Evolutionary conservation across 2,113 vertebrate genomes (phyloP).

Genomic region (Perca flavescens): DNA sequence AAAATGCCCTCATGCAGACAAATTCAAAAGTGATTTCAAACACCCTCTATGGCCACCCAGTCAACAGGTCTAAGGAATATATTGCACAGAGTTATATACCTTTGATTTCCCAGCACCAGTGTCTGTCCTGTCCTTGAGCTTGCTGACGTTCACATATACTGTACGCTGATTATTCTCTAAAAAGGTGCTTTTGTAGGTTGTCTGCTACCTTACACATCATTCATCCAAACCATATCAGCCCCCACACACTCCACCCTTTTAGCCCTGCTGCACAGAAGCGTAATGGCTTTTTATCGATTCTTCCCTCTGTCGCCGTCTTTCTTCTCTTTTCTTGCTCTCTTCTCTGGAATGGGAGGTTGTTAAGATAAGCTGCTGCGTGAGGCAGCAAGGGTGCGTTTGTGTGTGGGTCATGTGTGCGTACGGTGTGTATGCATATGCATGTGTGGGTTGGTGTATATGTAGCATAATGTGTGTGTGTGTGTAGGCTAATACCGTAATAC

Average conservation of each 20-base stretch:
- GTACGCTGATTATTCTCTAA: slow-evolving; percentile 38
- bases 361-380: slow-evolving; percentile 65
- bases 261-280: slow-evolving; percentile 60
- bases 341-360: slow-evolving; percentile 64
- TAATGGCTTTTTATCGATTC: slow-evolving; percentile 83
- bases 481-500: slow-evolving; percentile 40
- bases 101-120: slow-evolving; percentile 18
- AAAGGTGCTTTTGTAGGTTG: slow-evolving; percentile 45
- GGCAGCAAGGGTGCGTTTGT: slow-evolving; percentile 15
- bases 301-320: slow-evolving; percentile 46
- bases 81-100: background rate
- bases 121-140: slow-evolving; percentile 72
- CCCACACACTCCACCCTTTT: slow-evolving; percentile 49
- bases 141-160: slow-evolving; percentile 12
- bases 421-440: background rate
- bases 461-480: background rate
- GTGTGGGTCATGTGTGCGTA: background rate
- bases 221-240: slow-evolving; percentile 71
- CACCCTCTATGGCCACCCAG: background rate
- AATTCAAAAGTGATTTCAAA: slow-evolving; percentile 19
- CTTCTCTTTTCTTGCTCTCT: slow-evolving; percentile 54
- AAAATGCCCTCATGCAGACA: background rate
- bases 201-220: slow-evolving; percentile 57
- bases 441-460: slow-evolving; percentile 4
- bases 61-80: slow-evolving; percentile 28